Percentiles rank a stretch among this genome's conserved stretches.
These are phyloP conservation scores for Incurvaria masculella DNA, from an alignment of 2,888 invertebrate species.

Conservation along the genomic window DNA sequence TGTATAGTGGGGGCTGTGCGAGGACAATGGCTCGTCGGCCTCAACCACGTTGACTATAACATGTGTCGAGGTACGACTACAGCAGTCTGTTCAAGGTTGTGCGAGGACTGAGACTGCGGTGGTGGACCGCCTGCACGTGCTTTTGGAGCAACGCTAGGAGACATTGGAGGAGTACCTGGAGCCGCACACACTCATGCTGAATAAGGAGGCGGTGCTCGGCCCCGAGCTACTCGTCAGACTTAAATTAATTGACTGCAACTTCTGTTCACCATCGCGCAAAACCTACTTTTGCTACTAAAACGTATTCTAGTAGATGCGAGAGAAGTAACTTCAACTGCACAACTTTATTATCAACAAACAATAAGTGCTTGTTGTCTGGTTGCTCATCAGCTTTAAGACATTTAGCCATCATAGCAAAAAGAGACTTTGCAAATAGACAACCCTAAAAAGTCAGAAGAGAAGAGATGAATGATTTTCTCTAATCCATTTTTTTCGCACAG, in stretches of 20 bases:
- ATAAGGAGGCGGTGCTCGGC: conserved; percentile 92
- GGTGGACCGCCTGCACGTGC: too few relatives aligned
- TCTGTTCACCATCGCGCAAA: too few relatives aligned
- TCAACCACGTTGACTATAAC: conserved; percentile 98
- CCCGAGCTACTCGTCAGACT: conserved; percentile 93
- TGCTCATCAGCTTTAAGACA: conserved; percentile 94
- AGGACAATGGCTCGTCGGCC: too few relatives aligned
- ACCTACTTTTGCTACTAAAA: too few relatives aligned
- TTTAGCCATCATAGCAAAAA: too few relatives aligned
- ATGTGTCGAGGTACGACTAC: conserved; percentile 84
- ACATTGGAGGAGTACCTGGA: conserved; percentile 92
- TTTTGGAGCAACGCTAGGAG: conserved; percentile 83
- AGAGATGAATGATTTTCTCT: too few relatives aligned
- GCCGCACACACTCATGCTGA: conserved; percentile 92
- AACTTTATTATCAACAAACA: conserved; percentile 97
- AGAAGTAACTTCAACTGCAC: conserved; percentile 93
- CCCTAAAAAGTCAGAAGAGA: too few relatives aligned
- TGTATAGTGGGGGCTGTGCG: too few relatives aligned
- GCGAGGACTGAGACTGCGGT: too few relatives aligned
- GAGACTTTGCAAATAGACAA: too few relatives aligned
- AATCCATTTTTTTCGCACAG: too few relatives aligned
- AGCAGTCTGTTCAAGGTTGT: too few relatives aligned
- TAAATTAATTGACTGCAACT: conserved; percentile 96
- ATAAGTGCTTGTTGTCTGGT: conserved; percentile 88
- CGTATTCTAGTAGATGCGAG: conserved; percentile 83